These are phyloP conservation scores for Chionis minor DNA, from an alignment of 2,113 vertebrate species.

Conservation along the genomic window DNA sequence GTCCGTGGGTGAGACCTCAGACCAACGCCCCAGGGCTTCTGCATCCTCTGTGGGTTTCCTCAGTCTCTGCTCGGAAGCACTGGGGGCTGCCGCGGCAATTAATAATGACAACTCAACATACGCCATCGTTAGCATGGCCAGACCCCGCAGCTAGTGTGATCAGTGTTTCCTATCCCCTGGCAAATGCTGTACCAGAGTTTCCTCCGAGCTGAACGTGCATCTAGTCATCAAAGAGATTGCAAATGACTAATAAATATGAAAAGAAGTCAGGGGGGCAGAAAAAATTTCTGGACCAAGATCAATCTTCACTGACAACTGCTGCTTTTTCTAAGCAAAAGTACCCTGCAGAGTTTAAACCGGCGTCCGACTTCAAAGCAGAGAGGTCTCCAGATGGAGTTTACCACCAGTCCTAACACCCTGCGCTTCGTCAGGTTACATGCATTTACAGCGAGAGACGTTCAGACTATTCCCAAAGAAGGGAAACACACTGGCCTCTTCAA, in stretches of 20 bases:
- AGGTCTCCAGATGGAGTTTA: conserved; percentile 39
- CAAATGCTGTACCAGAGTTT: background rate
- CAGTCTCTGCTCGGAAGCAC: background rate
- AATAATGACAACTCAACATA: background rate
- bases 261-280: background rate
- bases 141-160: background rate
- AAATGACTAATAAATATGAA: background rate
- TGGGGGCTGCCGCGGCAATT: background rate
- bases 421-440: background rate
- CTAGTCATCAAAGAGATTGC: conserved; percentile 13
- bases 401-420: background rate
- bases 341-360: conserved; percentile 23
- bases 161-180: background rate
- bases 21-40: background rate
- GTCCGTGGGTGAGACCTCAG: rapidly evolving
- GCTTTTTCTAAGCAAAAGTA: background rate
- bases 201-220: background rate
- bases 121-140: rapidly evolving
- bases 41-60: background rate
- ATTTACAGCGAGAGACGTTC: background rate
- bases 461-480: background rate
- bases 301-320: conserved; percentile 39
- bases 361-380: background rate
- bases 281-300: conserved; percentile 37
- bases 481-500: background rate